Evolutionary conservation across 2,113 vertebrate genomes (phyloP).

Genomic region (Mormyrus lacerda): DNA sequence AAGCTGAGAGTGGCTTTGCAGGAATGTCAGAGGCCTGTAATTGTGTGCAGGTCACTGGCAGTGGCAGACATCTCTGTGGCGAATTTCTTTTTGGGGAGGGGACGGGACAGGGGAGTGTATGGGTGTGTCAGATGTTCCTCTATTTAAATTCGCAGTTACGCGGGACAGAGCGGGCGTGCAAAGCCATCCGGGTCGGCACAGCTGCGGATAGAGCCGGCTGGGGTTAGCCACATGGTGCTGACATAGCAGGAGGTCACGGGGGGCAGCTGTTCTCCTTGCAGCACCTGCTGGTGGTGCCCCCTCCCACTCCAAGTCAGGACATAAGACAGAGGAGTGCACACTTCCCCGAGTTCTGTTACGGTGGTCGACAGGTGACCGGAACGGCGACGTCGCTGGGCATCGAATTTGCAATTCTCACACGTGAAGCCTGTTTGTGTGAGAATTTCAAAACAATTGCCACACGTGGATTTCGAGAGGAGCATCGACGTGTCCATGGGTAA

Average conservation of each 20-base stretch:
- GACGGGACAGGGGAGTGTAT: neutral
- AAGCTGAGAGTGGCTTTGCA: neutral
- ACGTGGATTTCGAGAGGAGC: neutral
- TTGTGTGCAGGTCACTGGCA: neutral
- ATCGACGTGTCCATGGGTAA: neutral
- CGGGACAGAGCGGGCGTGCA: neutral
- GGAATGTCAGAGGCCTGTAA: neutral
- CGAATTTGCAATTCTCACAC: neutral
- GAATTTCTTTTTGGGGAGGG: neutral
- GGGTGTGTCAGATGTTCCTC: neutral
- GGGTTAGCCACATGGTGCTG: constrained; percentile 47
- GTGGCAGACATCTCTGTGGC: neutral
- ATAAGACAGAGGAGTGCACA: neutral
- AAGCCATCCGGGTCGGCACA: no score
- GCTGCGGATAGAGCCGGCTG: neutral
- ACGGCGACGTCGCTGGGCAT: constrained; percentile 22
- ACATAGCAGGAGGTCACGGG: constrained; percentile 26
- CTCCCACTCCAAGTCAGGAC: neutral
- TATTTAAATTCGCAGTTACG: neutral
- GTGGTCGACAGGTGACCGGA: constrained; percentile 38
- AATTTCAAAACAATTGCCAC: neutral
- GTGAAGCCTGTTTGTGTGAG: neutral
- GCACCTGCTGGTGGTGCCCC: constrained; percentile 40
- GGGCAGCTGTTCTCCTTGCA: constrained; percentile 34
- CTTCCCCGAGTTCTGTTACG: constrained; percentile 40